These are phyloP conservation scores for Auanema freiburgensis DNA, from an alignment of 2,888 invertebrate species.

Conservation along the genomic window DNA sequence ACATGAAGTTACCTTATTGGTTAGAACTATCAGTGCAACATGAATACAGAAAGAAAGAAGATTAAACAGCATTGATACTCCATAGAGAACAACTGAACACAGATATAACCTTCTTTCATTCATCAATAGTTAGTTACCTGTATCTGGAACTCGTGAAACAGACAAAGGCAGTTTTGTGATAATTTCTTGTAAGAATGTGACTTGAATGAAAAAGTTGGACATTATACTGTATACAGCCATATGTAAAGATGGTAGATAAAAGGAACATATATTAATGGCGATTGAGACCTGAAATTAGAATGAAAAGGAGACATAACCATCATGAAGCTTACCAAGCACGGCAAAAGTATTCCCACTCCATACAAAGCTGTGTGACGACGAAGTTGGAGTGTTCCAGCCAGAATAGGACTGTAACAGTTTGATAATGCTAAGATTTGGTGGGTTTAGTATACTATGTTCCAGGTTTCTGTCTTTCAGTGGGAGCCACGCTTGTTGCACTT, in stretches of 20 bases:
- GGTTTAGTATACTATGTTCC: not conserved
- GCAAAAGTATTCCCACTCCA: conserved; percentile 24
- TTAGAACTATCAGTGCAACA: too few species aligned
- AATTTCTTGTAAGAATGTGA: conserved; percentile 49
- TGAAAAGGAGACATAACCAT: not conserved
- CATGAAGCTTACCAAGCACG: conserved; percentile 24
- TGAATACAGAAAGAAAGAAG: too few species aligned
- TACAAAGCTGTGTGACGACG: conserved; percentile 30
- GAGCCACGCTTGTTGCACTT: conserved; percentile 24
- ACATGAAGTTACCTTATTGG: too few species aligned
- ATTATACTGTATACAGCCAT: conserved; percentile 13
- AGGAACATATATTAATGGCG: conserved; percentile 8
- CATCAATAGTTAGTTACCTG: conserved; percentile 12
- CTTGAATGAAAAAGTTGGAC: conserved; percentile 40
- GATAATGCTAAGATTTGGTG: not conserved
- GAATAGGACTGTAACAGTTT: conserved; percentile 25
- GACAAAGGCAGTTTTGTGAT: conserved; percentile 40
- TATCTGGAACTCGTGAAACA: conserved; percentile 27
- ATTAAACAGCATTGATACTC: too few species aligned
- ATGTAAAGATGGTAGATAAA: conserved; percentile 8
- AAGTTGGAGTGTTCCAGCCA: conserved; percentile 27
- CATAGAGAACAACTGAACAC: too few species aligned
- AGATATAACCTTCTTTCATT: too few species aligned
- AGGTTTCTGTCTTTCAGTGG: conserved; percentile 25
- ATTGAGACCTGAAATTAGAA: conserved; percentile 8